Conservation (phyloP, 2,888 invertebrate genomes). For the Miltochrista miniata region DNA sequence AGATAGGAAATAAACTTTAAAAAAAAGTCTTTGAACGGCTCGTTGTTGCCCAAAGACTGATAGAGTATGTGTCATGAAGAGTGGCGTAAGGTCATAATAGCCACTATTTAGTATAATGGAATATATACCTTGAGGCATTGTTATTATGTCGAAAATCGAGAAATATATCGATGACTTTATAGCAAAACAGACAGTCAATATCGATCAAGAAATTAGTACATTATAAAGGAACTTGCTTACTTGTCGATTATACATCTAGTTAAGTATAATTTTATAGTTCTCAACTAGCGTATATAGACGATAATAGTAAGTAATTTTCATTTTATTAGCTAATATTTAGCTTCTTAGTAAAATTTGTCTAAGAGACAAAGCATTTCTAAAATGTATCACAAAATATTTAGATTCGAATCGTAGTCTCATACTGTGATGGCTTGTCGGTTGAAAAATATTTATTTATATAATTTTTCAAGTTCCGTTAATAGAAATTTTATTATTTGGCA, state of each 20-base stretch:
- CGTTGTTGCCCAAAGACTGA: constrained; percentile 53
- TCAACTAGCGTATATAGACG: not conserved
- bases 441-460: not conserved
- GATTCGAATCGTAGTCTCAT: not conserved
- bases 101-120: constrained; percentile 12
- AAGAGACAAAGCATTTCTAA: constrained; percentile 6
- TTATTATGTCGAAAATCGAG: constrained; percentile 1
- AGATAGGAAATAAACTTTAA: not conserved
- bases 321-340: not conserved
- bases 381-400: constrained; percentile 2
- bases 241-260: too few relatives aligned
- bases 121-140: constrained; percentile 6
- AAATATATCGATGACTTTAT: not conserved
- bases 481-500: constrained; percentile 5
- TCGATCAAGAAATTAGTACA: not conserved
- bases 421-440: not conserved
- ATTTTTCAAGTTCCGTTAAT: not conserved
- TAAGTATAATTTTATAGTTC: too few relatives aligned
- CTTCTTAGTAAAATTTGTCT: constrained; percentile 16
- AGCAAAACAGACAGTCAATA: not conserved
- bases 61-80: constrained; percentile 28
- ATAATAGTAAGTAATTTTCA: not conserved
- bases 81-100: constrained; percentile 22
- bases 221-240: too few relatives aligned
- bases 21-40: constrained; percentile 29